Conservation (phyloP, 1,140 invertebrate species). For the Cephus cinctus region DNA sequence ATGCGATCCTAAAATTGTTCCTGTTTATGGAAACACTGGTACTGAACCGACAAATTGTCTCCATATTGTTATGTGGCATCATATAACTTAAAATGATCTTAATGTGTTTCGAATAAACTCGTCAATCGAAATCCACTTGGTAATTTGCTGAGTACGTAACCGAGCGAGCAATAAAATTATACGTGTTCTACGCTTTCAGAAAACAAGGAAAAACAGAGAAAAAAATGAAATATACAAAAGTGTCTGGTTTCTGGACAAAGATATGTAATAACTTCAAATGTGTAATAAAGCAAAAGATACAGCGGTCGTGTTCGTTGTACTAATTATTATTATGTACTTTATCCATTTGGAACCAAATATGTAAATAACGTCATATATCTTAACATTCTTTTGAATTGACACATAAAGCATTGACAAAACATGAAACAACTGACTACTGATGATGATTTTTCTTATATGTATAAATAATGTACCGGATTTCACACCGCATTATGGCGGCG, state of each 20-base stretch:
- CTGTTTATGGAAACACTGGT: not conserved
- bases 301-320: no score
- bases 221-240: slow-evolving; percentile 8
- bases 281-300: slow-evolving; percentile 32
- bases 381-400: no score
- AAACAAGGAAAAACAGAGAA: slow-evolving; percentile 6
- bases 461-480: no score
- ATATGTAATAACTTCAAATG: slow-evolving; percentile 29
- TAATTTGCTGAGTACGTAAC: slow-evolving; percentile 12
- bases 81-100: slow-evolving; percentile 16
- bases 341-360: no score
- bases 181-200: slow-evolving; percentile 25
- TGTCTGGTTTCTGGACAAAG: slow-evolving; percentile 18
- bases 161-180: slow-evolving; percentile 19
- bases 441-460: no score
- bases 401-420: no score
- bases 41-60: slow-evolving; percentile 15
- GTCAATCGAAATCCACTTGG: slow-evolving; percentile 17
- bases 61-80: slow-evolving; percentile 10
- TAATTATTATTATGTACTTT: no score
- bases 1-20: slow-evolving; percentile 9
- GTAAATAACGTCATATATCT: no score
- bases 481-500: no score
- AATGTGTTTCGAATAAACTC: slow-evolving; percentile 19
- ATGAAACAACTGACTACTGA: no score